A percentile compares a stretch with the other conserved stretches of the same genome.
Evolutionary conservation across 1,140 invertebrate genomes (phyloP).

Genomic region (Drosophila bocki): DNA sequence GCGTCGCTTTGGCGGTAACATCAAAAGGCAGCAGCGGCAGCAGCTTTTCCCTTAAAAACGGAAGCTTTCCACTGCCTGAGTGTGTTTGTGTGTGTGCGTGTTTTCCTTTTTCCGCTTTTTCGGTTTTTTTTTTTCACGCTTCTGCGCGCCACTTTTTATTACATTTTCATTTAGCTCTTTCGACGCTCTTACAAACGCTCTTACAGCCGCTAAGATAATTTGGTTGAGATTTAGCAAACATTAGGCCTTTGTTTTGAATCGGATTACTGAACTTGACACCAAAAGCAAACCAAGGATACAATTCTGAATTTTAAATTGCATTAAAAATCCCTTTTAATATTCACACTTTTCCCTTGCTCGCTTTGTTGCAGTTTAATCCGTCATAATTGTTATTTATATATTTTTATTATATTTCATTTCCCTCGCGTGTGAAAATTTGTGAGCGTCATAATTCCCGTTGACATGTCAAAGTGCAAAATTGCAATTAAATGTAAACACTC

Average conservation of each 20-base stretch:
- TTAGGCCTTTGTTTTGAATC: constrained; percentile 40
- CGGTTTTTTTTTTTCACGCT: constrained; percentile 61
- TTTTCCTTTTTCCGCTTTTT: constrained; percentile 33
- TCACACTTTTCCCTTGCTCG: constrained; percentile 13
- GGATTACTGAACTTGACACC: constrained; percentile 69
- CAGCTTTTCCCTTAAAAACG: constrained; percentile 49
- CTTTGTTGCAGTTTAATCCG: constrained; percentile 25
- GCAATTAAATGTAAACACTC: constrained; percentile 69
- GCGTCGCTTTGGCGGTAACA: constrained; percentile 68
- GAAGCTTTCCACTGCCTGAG: constrained; percentile 61
- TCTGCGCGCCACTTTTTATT: constrained; percentile 65
- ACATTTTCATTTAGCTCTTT: constrained; percentile 34
- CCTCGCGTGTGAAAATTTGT: constrained; percentile 11
- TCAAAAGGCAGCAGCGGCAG: constrained; percentile 24
- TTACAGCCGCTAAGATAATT: constrained; percentile 50
- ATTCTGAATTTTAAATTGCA: background rate
- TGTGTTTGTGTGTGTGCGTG: constrained; percentile 11
- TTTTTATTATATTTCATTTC: constrained; percentile 23
- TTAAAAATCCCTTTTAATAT: constrained; percentile 12
- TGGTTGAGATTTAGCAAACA: constrained; percentile 25
- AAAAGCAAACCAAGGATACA: constrained; percentile 1
- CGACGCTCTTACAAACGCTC: constrained; percentile 40
- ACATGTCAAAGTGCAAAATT: constrained; percentile 42
- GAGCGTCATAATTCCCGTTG: constrained; percentile 37
- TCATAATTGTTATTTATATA: constrained; percentile 50